Conservation (phyloP, 1,140 invertebrate species). For the Antheraea pernyi region DNA sequence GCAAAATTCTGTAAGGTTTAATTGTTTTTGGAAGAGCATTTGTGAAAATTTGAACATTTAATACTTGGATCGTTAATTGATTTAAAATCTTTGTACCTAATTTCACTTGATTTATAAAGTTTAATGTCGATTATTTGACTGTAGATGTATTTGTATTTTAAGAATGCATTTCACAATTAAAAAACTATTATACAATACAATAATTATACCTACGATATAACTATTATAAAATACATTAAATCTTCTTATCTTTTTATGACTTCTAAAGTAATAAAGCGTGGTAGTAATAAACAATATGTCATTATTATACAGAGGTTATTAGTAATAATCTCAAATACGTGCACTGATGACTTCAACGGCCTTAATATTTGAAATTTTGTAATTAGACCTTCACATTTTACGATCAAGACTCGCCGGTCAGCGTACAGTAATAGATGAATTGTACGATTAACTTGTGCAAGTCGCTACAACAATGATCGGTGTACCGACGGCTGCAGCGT, state of each 20-base stretch:
- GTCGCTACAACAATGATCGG: background rate
- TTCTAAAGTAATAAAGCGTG: background rate
- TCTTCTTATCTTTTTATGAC: background rate
- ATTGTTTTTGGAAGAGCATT: too few relatives aligned
- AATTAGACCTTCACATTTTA: constrained; percentile 4
- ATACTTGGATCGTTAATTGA: too few relatives aligned
- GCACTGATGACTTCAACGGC: background rate
- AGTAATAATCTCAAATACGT: background rate
- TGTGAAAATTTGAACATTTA: too few relatives aligned
- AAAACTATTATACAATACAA: too few relatives aligned
- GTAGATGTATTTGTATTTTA: too few relatives aligned
- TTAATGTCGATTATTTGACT: too few relatives aligned
- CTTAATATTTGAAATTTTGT: constrained; percentile 2
- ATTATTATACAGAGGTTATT: background rate
- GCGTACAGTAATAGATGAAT: background rate
- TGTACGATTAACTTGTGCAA: background rate
- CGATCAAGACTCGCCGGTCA: background rate
- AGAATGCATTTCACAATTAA: too few relatives aligned
- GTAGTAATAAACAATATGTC: background rate
- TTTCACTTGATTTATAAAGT: too few relatives aligned
- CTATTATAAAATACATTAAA: background rate
- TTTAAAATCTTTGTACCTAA: too few relatives aligned
- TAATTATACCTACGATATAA: too few relatives aligned
- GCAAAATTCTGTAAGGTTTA: too few relatives aligned
- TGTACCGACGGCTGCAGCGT: background rate